Evolutionary conservation across 2,797 vertebrate species (phyloP).

Genomic region (Sebastiscus tertius): DNA sequence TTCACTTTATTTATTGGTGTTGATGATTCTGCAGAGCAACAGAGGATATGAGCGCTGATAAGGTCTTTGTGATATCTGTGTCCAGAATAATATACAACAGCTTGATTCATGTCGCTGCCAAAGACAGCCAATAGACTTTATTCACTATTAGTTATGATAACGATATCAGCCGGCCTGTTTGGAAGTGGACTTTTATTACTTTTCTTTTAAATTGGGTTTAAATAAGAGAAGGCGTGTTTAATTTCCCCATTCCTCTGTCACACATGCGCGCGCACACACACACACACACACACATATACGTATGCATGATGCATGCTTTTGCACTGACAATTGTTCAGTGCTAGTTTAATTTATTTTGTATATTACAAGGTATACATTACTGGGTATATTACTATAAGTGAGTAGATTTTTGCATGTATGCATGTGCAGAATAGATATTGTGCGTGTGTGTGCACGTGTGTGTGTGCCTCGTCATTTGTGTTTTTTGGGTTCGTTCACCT

Average conservation of each 20-base stretch:
- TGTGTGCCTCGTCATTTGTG: background rate
- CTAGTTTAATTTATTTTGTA: conserved; percentile 5
- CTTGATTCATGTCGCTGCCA: conserved; percentile 61
- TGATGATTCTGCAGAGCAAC: conserved; percentile 50
- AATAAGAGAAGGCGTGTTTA: background rate
- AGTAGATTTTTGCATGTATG: background rate
- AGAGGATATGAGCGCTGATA: conserved; percentile 61
- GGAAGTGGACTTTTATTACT: conserved; percentile 33
- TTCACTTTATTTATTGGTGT: conserved; percentile 68
- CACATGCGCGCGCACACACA: background rate
- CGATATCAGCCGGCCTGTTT: conserved; percentile 13
- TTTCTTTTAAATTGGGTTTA: conserved; percentile 23
- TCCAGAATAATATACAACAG: conserved; percentile 68
- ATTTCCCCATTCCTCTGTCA: background rate
- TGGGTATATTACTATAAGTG: background rate
- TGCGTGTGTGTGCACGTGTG: background rate
- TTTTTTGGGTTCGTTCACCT: conserved; percentile 9
- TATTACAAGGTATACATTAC: background rate
- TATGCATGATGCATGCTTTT: fast-evolving
- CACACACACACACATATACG: background rate
- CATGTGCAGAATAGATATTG: background rate
- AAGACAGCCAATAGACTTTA: conserved; percentile 43
- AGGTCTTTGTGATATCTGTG: conserved; percentile 58
- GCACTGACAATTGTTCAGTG: background rate
- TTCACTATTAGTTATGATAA: conserved; percentile 35